phyloP scores from a whole-genome alignment of 2,888 invertebrate genomes.

The Leptinotarsa peninsularis region DNA sequence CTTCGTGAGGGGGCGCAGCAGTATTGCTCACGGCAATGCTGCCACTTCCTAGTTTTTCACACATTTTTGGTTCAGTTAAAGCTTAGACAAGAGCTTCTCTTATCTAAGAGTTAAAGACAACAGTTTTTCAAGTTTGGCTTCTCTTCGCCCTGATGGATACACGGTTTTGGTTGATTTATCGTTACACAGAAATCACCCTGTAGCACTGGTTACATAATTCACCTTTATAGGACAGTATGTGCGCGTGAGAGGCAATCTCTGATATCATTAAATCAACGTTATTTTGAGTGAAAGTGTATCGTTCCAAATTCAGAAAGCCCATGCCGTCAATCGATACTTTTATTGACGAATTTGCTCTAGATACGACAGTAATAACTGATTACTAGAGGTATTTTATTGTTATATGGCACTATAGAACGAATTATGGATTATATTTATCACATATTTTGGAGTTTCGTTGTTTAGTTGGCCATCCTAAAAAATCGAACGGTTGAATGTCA shows the following conservation, averaged over 20 bases:
- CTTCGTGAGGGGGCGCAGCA: too few species aligned
- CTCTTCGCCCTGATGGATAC: too few species aligned
- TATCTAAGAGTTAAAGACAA: too few species aligned
- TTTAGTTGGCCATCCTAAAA: background rate
- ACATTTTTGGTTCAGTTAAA: too few species aligned
- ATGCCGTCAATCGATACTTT: background rate
- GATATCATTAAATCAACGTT: constrained; percentile 6
- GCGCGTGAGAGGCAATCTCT: background rate
- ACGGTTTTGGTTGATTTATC: background rate
- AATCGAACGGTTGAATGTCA: background rate
- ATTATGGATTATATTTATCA: background rate
- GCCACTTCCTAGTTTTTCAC: too few species aligned
- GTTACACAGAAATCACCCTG: background rate
- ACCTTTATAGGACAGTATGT: background rate
- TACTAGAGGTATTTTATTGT: background rate
- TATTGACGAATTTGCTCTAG: constrained; percentile 9
- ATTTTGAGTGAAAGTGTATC: constrained; percentile 7
- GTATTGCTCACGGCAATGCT: too few species aligned
- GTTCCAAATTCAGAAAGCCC: constrained; percentile 1
- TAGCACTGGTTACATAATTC: background rate
- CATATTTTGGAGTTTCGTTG: background rate
- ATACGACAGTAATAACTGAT: background rate
- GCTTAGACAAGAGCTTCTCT: too few species aligned
- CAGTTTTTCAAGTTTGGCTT: too few species aligned
- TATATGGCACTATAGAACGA: background rate